Conservation (phyloP, 2,113 vertebrate genomes). For the Lanius collurio region DNA sequence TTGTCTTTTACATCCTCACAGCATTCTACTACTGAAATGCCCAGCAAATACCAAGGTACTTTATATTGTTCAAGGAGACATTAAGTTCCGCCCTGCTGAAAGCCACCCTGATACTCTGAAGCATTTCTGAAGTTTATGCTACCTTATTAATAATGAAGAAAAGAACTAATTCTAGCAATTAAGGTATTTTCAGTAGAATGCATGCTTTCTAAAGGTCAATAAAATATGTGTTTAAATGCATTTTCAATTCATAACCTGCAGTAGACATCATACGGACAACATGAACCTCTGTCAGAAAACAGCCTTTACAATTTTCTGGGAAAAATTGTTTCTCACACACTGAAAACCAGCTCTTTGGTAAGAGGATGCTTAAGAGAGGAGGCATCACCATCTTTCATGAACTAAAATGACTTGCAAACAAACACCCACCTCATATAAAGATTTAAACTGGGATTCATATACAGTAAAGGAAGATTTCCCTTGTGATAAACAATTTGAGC, state of each 20-base stretch:
- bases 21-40: not conserved
- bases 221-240: not conserved
- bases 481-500: constrained; percentile 24
- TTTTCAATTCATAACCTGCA: not conserved
- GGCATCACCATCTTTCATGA: not conserved
- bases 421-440: not conserved
- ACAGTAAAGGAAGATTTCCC: not conserved
- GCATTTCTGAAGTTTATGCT: not conserved
- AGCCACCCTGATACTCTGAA: not conserved
- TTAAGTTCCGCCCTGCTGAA: not conserved
- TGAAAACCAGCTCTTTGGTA: not conserved
- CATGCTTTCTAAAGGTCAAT: not conserved
- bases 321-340: not conserved
- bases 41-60: not conserved
- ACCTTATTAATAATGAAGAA: not conserved
- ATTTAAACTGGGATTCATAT: not conserved
- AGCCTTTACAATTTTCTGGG: not conserved
- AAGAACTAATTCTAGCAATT: not conserved
- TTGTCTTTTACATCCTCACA: not conserved
- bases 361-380: not conserved
- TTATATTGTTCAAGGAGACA: not conserved
- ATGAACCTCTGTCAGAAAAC: not conserved
- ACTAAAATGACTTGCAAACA: not conserved
- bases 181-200: not conserved
- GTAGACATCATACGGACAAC: not conserved